These are phyloP conservation scores for Malurus splendens DNA, from an alignment of 2,797 vertebrate genomes.

Conservation along the genomic window DNA sequence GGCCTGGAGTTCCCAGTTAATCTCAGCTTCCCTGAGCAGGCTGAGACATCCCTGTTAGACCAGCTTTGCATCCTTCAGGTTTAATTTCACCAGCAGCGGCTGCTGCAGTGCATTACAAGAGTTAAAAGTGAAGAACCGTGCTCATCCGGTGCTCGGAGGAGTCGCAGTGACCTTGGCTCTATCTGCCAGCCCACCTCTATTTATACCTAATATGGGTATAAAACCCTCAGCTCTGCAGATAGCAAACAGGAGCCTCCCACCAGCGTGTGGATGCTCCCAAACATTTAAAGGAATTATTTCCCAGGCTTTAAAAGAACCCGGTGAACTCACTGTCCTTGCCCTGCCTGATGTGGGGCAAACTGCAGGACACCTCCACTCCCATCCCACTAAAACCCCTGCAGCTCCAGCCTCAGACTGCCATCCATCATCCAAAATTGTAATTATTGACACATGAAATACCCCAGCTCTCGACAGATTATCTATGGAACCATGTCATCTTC, in stretches of 20 bases:
- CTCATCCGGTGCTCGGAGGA: conserved; percentile 24
- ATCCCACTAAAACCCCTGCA: background rate
- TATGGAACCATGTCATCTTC: background rate
- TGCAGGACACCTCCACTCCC: background rate
- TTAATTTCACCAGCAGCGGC: background rate
- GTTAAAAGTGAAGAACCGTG: background rate
- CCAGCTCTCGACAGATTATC: background rate
- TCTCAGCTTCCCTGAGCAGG: background rate
- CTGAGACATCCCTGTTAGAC: background rate
- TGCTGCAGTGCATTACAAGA: background rate
- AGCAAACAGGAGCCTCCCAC: conserved; percentile 24
- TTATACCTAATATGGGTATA: conserved; percentile 54
- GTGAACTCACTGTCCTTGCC: background rate
- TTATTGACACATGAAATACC: background rate
- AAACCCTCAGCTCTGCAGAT: conserved; percentile 33
- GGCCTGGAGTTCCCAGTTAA: background rate
- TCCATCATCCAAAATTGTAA: background rate
- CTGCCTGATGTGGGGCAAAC: background rate
- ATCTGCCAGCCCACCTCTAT: conserved; percentile 44
- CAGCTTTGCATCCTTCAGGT: background rate
- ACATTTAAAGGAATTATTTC: background rate
- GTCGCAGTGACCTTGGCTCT: conserved; percentile 41
- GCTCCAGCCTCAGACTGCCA: background rate
- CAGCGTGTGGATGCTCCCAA: background rate
- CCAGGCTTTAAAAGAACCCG: background rate